A percentile compares a stretch with the other conserved stretches of the same genome.
Conservation (phyloP, 2,888 invertebrate species). For the Buathra laborator region DNA sequence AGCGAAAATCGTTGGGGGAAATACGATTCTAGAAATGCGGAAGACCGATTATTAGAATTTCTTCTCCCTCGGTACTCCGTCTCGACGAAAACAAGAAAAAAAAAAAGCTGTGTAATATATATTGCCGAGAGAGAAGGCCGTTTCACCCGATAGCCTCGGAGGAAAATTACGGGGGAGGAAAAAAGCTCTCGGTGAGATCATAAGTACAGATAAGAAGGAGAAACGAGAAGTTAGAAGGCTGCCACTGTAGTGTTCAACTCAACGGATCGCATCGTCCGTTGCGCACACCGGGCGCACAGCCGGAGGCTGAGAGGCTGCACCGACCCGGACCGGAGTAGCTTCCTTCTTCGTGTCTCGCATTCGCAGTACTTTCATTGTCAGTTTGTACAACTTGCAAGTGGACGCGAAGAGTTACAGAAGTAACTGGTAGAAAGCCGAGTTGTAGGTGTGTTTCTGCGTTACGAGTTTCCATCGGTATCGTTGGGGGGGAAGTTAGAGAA, state of each 20-base stretch:
- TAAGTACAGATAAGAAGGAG: slow-evolving; percentile 32
- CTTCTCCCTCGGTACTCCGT: neutral
- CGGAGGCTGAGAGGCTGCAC: slow-evolving; percentile 31
- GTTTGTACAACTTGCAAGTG: slow-evolving; percentile 35
- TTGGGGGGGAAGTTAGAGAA: too few relatives aligned
- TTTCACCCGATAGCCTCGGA: neutral
- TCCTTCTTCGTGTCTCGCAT: slow-evolving; percentile 46
- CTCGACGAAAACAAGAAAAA: neutral
- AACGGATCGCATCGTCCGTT: slow-evolving; percentile 22
- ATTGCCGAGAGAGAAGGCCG: neutral
- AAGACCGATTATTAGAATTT: neutral
- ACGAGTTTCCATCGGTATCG: neutral
- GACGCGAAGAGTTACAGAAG: slow-evolving; percentile 27
- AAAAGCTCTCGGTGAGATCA: slow-evolving; percentile 47
- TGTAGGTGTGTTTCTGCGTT: slow-evolving; percentile 37
- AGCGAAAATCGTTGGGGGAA: neutral
- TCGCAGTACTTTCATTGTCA: slow-evolving; percentile 41
- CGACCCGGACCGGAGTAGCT: slow-evolving; percentile 3
- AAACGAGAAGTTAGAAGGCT: slow-evolving; percentile 37
- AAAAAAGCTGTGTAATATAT: neutral
- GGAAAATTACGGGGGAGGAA: slow-evolving; percentile 44
- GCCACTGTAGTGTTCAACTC: slow-evolving; percentile 38
- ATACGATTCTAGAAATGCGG: neutral
- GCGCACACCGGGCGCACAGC: slow-evolving; percentile 10
- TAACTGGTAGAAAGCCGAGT: slow-evolving; percentile 17